Conservation (phyloP, 2,113 vertebrate species). For the Tetrax tetrax region DNA sequence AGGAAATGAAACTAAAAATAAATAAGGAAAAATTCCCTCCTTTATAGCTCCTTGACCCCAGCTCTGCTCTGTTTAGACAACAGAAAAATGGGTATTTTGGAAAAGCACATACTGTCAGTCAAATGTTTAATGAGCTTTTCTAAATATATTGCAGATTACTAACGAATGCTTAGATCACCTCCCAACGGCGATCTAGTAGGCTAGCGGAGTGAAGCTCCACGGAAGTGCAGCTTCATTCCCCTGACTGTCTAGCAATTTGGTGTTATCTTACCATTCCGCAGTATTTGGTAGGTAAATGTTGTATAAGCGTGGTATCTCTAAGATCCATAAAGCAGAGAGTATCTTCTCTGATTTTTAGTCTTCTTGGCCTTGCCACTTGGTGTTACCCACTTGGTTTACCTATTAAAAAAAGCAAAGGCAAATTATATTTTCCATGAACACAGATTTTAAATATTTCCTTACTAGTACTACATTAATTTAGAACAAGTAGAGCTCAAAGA, state of each 20-base stretch:
- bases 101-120: background rate
- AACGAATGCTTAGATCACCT: background rate
- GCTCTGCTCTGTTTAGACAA: background rate
- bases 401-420: background rate
- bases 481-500: background rate
- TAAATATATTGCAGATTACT: background rate
- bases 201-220: background rate
- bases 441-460: conserved; percentile 47
- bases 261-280: background rate
- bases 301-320: background rate
- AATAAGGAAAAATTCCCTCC: background rate
- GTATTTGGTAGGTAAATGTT: background rate
- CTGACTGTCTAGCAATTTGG: background rate
- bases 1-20: conserved; percentile 47
- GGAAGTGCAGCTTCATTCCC: background rate
- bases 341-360: background rate
- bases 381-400: background rate
- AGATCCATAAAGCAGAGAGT: background rate
- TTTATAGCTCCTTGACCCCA: background rate
- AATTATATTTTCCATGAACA: background rate
- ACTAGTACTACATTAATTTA: conserved; percentile 20
- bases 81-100: background rate
- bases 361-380: background rate
- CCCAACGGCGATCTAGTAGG: background rate
- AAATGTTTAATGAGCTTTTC: background rate